phyloP scores from a whole-genome alignment of 1,140 invertebrate species.

The Micrasema minimum region DNA sequence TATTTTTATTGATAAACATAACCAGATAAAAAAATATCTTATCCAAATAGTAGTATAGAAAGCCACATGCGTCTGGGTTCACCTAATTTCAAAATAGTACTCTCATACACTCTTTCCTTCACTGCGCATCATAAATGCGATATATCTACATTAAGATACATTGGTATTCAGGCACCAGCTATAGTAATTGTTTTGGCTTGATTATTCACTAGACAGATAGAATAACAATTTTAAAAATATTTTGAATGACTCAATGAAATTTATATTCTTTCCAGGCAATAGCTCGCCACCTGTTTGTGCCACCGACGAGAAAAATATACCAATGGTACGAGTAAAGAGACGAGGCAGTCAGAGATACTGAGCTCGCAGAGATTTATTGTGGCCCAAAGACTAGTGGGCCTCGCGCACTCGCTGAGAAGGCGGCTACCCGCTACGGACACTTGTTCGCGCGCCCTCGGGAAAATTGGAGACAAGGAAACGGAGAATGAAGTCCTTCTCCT shows the following conservation, averaged over 20 bases:
- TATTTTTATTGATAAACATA: no score
- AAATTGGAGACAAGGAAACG: constrained; percentile 82
- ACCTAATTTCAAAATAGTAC: no score
- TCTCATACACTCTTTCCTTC: no score
- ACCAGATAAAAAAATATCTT: no score
- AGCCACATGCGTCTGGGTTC: no score
- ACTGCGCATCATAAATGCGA: no score
- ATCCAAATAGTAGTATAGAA: no score
- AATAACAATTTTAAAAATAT: no score
- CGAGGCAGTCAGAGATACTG: constrained; percentile 85
- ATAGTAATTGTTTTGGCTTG: not conserved
- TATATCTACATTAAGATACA: no score
- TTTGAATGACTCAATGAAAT: no score
- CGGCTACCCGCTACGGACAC: constrained; percentile 81
- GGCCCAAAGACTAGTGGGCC: constrained; percentile 93
- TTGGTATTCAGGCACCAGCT: no score
- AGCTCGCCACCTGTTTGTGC: constrained; percentile 87
- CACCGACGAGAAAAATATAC: constrained; percentile 90
- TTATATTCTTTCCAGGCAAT: no score
- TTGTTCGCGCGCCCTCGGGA: constrained; percentile 86
- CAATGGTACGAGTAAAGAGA: constrained; percentile 93
- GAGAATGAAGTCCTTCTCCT: constrained; percentile 96
- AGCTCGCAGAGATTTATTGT: constrained; percentile 89
- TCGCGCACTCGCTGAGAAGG: constrained; percentile 85
- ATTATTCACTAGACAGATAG: not conserved